Conservation (phyloP, 2,888 invertebrate genomes). For the Isotomurus palustris region DNA sequence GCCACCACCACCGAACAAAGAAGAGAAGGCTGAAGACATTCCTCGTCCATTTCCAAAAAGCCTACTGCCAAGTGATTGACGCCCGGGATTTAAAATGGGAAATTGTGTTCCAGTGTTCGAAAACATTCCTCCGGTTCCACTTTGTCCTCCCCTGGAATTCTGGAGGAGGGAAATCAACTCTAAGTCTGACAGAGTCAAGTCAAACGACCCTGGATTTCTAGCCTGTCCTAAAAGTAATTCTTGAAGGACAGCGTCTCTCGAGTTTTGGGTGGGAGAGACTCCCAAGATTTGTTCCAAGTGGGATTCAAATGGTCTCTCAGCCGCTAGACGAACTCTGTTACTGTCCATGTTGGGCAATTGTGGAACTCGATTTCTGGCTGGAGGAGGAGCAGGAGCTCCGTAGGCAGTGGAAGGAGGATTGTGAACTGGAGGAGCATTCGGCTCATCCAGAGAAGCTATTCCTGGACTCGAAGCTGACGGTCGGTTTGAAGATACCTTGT, state of each 20-base stretch:
- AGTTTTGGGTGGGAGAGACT: neutral
- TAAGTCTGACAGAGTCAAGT: conserved; percentile 13
- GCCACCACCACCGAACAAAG: neutral
- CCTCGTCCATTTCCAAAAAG: neutral
- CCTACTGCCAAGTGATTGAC: neutral
- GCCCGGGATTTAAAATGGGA: conserved; percentile 7
- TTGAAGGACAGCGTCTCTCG: neutral
- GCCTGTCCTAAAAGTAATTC: conserved; percentile 11
- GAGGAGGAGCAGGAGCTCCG: conserved; percentile 17
- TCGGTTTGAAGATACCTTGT: conserved; percentile 26
- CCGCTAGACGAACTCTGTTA: no score
- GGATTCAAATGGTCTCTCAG: conserved; percentile 6
- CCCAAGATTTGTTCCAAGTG: conserved; percentile 5
- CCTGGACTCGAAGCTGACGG: conserved; percentile 7
- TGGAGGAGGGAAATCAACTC: conserved; percentile 5
- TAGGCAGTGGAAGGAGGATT: conserved; percentile 11
- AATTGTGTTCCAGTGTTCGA: neutral
- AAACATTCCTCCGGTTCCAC: no score
- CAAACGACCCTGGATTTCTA: conserved; percentile 9
- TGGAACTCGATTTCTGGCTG: neutral
- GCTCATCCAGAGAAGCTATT: conserved; percentile 2
- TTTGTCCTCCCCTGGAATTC: neutral
- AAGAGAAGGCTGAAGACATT: neutral
- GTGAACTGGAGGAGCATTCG: no score
- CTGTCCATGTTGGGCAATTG: no score